Base-by-base conservation (phyloP, 2,113 vertebrate species). In the Podilymbus podiceps region DNA sequence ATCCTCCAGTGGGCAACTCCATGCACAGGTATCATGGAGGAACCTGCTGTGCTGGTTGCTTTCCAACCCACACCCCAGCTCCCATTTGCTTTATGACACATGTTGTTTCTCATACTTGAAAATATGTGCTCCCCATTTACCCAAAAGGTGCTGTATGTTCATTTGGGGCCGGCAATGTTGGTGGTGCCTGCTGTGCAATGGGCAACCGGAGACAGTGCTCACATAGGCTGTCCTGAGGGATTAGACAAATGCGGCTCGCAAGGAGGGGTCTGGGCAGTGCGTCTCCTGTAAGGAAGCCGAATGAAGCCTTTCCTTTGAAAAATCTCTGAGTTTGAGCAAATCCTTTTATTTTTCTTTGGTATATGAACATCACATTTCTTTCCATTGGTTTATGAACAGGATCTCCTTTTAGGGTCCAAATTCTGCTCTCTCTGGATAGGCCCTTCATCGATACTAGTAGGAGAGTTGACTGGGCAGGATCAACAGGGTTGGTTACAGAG, bases 51-150 rank as follows among this genome's bases (percentile, higher is more conserved):
- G n/a, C 46, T 85, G 67, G 50, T 66, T 95, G 52, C 22, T 83
- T 78, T 89, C 69, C 62, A 91, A 5, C 8, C 8, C 15, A 33
- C 9, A 17, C 8, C 18, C 49, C 47, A 77, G 46, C 8, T 78
- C n/a, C 66, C 0, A 0, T 59, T 93, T 74, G 38, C 82, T 94
- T 82, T 85, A 47, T 64, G 85, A 58, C 13, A 42, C 28, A 28
- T 42, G 47, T 27, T 1, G 4, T 85, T 72, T 88, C 90, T 94
- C 60, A 63, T 94, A 95, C 94, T 94, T 97, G 97, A 97, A 97
- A 93, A 83, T 15, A 66, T 0, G 1, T 62, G 47, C 55, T 81
- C 78, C 30, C 38, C 24, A 3, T 35, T 66, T 33, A 47, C 49
- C 71, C 93, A 16, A 71, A 88, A 84, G 46, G 53, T 88, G 84